A percentile compares a stretch with the other conserved stretches of the same genome.
Evolutionary conservation across 2,888 invertebrate genomes (phyloP).

Genomic region (Crossocerus cetratus): DNA sequence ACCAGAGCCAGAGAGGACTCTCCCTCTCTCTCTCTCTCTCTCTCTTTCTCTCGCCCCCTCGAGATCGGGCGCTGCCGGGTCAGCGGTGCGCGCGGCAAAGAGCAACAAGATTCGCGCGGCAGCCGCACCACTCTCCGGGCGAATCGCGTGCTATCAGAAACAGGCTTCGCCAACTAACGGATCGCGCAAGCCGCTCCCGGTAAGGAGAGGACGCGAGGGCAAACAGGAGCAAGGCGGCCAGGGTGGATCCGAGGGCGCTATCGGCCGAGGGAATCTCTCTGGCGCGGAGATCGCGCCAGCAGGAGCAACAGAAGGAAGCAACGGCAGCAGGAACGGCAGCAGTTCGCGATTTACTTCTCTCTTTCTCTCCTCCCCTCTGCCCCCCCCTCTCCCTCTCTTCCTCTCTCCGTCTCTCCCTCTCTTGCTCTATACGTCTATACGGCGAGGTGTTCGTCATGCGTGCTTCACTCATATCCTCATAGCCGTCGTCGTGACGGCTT

Average conservation of each 20-base stretch:
- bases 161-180: background rate
- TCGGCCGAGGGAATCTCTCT: constrained; percentile 45
- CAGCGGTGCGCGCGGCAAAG: background rate
- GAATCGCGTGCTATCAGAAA: constrained; percentile 8
- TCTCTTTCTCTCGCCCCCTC: too few species aligned
- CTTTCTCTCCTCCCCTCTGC: constrained; percentile 32
- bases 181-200: background rate
- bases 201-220: constrained; percentile 1
- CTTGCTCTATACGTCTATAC: too few species aligned
- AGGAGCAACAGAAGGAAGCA: constrained; percentile 58
- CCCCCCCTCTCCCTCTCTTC: constrained; percentile 15
- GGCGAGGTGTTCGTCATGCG: too few species aligned
- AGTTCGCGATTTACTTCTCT: constrained; percentile 41
- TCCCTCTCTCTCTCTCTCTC: too few species aligned
- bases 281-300: constrained; percentile 62
- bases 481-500: constrained; percentile 8
- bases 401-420: too few species aligned
- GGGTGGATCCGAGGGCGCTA: constrained; percentile 37
- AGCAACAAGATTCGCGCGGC: constrained; percentile 2
- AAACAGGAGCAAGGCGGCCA: constrained; percentile 32
- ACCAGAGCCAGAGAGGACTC: background rate
- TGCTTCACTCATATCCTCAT: background rate
- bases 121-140: background rate
- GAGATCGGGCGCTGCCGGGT: too few species aligned
- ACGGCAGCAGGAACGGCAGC: constrained; percentile 57